Evolutionary conservation across 2,888 invertebrate genomes (phyloP), one percentile per base, ranked within the genome.

Genomic region (Tryphoninae sp.): DNA sequence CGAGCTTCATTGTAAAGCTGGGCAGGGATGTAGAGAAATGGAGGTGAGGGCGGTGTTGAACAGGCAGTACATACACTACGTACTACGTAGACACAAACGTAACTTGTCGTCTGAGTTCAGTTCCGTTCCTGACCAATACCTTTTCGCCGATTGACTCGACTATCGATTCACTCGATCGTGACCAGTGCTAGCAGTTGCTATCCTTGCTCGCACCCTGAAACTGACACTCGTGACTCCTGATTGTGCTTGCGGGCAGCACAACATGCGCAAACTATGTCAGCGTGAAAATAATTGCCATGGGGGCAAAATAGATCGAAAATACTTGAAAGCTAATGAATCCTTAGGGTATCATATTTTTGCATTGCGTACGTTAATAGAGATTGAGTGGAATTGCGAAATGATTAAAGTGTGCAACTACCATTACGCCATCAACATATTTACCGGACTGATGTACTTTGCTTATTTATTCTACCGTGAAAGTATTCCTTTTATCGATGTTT

Each of bases 161-260:
- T 89, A 89, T 90, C 88, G 89, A 90, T 86, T 86, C 85, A 89
- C 84, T 90, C 87, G 88, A 89, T 89, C 88, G 86, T 33, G 4
- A 33, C 33, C 33, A 6, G 3, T 33, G 7, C 86, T 85, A 86
- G 86, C 86, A 85, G 19, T 55, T 8, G 19, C 6, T 19, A 16
- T 22, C 19, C 55, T 55, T 16, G 55, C 9, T 55, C 51, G 13
- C 51, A 13, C 13, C 16, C 55, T 16, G 16, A 8, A 55, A n/a
- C n/a, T 22, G 7, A 8, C 6, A 8, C 55, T 55, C 19, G 33
- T 68, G 51, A 69, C 68, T 67, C 68, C 69, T 77, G 59, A 22
- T 75, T 75, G 51, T 58, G 62, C 9, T 49, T 85, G 88, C 85
- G 88, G 86, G 88, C 87, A 86, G 84, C 82, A 75, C 80, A 83